Evolutionary conservation across 2,113 vertebrate species (phyloP).

Genomic region (Lethenteron camtschaticum): DNA sequence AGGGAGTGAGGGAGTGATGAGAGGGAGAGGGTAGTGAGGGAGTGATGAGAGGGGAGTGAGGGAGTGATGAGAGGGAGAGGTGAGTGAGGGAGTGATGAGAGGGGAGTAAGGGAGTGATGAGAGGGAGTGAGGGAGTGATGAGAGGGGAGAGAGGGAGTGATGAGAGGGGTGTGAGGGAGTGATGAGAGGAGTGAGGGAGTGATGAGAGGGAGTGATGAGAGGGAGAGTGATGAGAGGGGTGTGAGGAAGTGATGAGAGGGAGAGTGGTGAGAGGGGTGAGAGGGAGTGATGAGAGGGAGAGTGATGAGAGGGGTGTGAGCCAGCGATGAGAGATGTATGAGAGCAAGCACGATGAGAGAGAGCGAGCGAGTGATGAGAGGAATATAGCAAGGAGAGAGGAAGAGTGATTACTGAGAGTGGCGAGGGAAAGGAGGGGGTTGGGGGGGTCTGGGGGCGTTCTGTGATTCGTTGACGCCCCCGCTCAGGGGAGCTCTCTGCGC

Average conservation of each 20-base stretch:
- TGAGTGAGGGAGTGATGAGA: background rate
- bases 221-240: no score
- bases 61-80: background rate
- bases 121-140: background rate
- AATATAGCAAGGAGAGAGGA: background rate
- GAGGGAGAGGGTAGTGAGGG: background rate
- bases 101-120: background rate
- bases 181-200: no score
- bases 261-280: background rate
- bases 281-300: background rate
- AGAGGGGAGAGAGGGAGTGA: background rate
- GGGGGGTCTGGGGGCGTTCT: no score
- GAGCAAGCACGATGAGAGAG: no score
- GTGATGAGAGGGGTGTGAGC: background rate
- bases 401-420: background rate
- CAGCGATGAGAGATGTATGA: background rate
- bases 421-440: no score
- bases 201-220: no score
- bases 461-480: no score
- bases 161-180: no score
- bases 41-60: background rate
- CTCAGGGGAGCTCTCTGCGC: no score
- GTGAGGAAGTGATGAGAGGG: background rate
- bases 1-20: background rate
- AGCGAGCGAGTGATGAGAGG: background rate